Evolutionary conservation across 1,140 invertebrate species (phyloP).

Genomic region (Lutraria rhynchaena): DNA sequence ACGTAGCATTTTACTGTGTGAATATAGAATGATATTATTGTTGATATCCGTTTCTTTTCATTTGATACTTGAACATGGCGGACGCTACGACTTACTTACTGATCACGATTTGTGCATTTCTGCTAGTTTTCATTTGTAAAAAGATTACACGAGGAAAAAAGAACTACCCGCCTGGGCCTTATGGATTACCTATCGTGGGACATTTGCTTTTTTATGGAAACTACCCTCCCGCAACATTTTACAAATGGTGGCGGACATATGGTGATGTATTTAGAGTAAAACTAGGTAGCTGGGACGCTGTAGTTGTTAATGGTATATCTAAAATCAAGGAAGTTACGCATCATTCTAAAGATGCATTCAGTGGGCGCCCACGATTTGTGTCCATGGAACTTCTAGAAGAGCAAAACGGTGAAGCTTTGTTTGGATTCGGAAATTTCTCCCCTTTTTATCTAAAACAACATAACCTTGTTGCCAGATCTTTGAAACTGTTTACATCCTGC

Average conservation of each 20-base stretch:
- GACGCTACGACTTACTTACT: too few relatives aligned
- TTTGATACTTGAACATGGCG: too few relatives aligned
- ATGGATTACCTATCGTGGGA: too few relatives aligned
- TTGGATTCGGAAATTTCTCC: not conserved
- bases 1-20: too few relatives aligned
- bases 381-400: not conserved
- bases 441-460: not conserved
- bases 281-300: slow-evolving; percentile 5
- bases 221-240: not conserved
- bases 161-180: too few relatives aligned
- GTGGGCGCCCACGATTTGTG: slow-evolving; percentile 11
- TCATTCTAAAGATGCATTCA: not conserved
- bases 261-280: slow-evolving; percentile 7
- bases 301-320: not conserved
- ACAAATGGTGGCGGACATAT: slow-evolving; percentile 17
- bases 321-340: not conserved
- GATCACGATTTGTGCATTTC: too few relatives aligned
- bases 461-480: not conserved
- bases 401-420: not conserved
- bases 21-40: too few relatives aligned
- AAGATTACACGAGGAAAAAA: too few relatives aligned
- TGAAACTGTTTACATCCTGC: slow-evolving; percentile 4
- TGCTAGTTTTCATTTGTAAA: too few relatives aligned
- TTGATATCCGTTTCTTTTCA: too few relatives aligned
- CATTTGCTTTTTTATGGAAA: not conserved